phyloP scores from a whole-genome alignment of 2,113 vertebrate species.

The Zapus hudsonius region DNA sequence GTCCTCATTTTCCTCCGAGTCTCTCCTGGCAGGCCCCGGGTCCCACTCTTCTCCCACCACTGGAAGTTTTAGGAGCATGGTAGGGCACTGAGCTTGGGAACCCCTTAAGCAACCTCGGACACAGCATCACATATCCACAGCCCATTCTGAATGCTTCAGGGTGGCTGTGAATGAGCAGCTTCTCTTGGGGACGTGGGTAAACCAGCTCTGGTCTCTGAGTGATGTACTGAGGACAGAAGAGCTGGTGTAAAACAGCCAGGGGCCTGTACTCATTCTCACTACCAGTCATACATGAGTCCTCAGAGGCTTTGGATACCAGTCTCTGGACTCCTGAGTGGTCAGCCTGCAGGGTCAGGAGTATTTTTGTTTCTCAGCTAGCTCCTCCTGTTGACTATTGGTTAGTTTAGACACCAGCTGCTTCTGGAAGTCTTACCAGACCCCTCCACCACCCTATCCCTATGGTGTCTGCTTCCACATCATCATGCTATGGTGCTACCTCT shows the following conservation, averaged over 20 bases:
- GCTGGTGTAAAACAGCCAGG: not conserved
- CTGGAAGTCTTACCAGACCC: not conserved
- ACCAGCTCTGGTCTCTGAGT: not conserved
- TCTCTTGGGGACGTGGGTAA: not conserved
- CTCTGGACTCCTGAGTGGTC: not conserved
- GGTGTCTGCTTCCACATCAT: not conserved
- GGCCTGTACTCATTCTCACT: too few relatives aligned
- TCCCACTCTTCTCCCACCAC: not conserved
- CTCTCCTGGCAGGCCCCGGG: not conserved
- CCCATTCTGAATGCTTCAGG: not conserved
- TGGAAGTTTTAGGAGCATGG: not conserved
- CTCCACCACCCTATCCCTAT: not conserved
- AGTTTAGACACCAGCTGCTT: not conserved
- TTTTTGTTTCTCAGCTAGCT: not conserved
- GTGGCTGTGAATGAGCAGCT: not conserved
- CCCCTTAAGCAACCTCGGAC: not conserved
- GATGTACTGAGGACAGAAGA: not conserved
- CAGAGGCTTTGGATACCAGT: not conserved
- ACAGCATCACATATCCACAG: not conserved
- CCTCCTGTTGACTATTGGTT: not conserved
- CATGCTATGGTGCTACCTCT: rapidly evolving
- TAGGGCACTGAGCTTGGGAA: not conserved
- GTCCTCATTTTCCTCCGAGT: not conserved
- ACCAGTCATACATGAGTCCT: not conserved
- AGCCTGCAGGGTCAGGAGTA: not conserved